Evolutionary conservation across 2,797 vertebrate genomes (phyloP), one percentile per base, ranked within the genome.

Genomic region (Hippocampus kuda): DNA sequence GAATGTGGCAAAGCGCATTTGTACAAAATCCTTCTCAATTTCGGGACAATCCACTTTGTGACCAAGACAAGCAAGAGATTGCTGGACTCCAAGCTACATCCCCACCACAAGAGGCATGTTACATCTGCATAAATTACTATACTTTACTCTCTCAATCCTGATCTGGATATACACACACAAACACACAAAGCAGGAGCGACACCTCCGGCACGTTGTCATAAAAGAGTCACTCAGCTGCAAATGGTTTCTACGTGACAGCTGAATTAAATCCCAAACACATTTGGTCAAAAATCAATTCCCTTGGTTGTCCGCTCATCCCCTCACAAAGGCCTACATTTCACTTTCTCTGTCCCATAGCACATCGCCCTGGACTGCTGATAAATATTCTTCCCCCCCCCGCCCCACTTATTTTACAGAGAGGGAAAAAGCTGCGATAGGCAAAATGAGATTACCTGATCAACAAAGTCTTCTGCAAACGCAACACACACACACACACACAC

Each of bases 251-350:
- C 92, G 88, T 89, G 94, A 93, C 78, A 79, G 77, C 72, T 88
- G 85, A 85, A 72, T 90, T 90, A 89, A 92, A 89, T 87, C 82
- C 88, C 88, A 92, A 93, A 90, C 88, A 90, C 88, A 91, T 91
- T 92, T 93, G 90, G 89, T 89, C 81, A 89, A 92, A 94, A 93
- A 93, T 93, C 91, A 91, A 91, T 92, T 92, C 87, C 86, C 86
- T 71, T 75, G 82, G 72, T 77, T 62, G 18, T 62, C 30, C 9
- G 75, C 75, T 74, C 72, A 69, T 16, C 67, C 72, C 72, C 74
- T 76, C 77, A 70, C 72, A 67, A 75, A 61, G 59, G 59, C 68
- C 81, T 76, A 48, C 73, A 74, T 77, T 76, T 72, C 76, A 83
- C 73, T 79, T 80, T 80, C 77, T 75, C 83, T 81, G 81, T 87